phyloP scores from a whole-genome alignment of 2,888 invertebrate genomes.

The Nomada fabriciana region DNA sequence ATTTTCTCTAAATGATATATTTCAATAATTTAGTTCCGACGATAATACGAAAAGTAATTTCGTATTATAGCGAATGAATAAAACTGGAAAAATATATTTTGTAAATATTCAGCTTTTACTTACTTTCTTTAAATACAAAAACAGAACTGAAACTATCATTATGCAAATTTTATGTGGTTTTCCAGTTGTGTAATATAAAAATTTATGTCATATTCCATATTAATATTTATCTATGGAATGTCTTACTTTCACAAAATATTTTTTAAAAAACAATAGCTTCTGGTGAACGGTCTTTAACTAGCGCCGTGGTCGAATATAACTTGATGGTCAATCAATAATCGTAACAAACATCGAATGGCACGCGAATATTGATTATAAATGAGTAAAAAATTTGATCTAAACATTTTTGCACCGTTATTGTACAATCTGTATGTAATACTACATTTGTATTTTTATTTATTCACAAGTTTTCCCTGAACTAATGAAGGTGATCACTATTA shows the following conservation, averaged over 20 bases:
- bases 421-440: not conserved
- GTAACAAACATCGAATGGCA: not conserved
- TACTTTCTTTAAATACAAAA: not conserved
- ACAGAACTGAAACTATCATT: not conserved
- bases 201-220: not conserved
- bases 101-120: constrained; percentile 10
- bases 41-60: not conserved
- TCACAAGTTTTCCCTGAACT: not conserved
- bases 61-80: not conserved
- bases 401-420: not conserved
- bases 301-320: constrained; percentile 3
- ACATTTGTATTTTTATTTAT: not conserved
- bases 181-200: not conserved
- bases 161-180: not conserved
- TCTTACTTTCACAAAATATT: not conserved
- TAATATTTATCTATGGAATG: not conserved
- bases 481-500: not conserved
- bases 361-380: not conserved
- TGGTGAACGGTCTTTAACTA: no score
- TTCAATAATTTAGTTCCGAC: not conserved
- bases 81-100: not conserved
- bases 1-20: not conserved
- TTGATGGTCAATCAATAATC: constrained; percentile 11
- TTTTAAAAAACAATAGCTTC: no score
- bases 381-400: not conserved